These are phyloP conservation scores for Morone saxatilis DNA, from an alignment of 2,113 vertebrate genomes.

Conservation along the genomic window DNA sequence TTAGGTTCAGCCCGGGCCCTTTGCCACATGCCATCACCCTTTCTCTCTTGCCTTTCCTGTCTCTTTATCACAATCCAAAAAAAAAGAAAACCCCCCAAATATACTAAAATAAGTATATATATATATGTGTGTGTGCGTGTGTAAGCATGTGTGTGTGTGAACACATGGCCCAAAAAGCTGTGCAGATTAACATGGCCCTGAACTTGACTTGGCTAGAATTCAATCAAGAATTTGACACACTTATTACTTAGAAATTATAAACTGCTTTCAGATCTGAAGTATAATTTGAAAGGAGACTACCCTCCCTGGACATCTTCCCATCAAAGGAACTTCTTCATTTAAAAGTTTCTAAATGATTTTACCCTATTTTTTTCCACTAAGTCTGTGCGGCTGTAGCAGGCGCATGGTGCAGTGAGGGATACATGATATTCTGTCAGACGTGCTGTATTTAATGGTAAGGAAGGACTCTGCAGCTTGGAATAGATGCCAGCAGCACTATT, in stretches of 20 bases:
- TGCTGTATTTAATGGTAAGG: slow-evolving; percentile 28
- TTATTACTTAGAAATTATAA: slow-evolving; percentile 74
- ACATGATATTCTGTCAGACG: slow-evolving; percentile 9
- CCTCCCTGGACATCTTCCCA: slow-evolving; percentile 53
- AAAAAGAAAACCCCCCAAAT: too few species aligned
- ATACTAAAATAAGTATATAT: too few species aligned
- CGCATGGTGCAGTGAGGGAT: not conserved
- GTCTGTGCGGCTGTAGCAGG: not conserved
- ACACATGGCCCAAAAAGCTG: slow-evolving; percentile 42
- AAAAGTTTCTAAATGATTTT: slow-evolving; percentile 59
- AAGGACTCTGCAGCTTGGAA: slow-evolving; percentile 32
- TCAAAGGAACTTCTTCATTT: slow-evolving; percentile 58
- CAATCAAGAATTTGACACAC: slow-evolving; percentile 69
- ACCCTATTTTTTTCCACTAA: not conserved
- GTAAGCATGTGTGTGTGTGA: slow-evolving; percentile 9
- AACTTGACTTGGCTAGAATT: slow-evolving; percentile 64
- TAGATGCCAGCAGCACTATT: slow-evolving; percentile 22
- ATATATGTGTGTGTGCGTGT: not conserved
- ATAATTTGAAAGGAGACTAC: slow-evolving; percentile 52
- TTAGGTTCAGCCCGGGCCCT: too few species aligned
- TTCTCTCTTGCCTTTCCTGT: too few species aligned
- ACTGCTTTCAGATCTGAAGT: slow-evolving; percentile 66
- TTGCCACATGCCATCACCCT: too few species aligned
- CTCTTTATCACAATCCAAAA: too few species aligned
- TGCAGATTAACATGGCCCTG: slow-evolving; percentile 31